These are phyloP conservation scores for Phrynocephalus forsythii DNA, from an alignment of 2,797 vertebrate genomes.

Conservation along the genomic window DNA sequence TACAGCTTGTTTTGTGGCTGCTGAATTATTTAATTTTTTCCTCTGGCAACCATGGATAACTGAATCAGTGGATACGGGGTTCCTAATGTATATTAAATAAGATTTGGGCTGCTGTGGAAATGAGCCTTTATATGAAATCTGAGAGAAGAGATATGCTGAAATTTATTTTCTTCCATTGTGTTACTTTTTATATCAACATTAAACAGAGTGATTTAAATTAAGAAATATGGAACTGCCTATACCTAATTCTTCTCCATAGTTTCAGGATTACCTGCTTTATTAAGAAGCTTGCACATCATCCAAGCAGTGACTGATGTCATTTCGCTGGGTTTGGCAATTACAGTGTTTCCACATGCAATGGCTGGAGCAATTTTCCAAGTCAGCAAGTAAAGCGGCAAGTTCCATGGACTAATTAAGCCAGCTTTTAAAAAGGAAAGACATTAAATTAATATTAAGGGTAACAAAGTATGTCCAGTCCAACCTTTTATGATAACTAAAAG, in stretches of 20 bases:
- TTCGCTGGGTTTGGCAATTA: slow-evolving; percentile 97
- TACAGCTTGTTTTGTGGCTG: too few relatives aligned
- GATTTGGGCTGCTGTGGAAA: too few relatives aligned
- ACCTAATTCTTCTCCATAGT: not conserved
- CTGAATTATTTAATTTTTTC: too few relatives aligned
- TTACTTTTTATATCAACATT: not conserved
- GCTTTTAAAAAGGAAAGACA: slow-evolving; percentile 76
- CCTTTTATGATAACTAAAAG: not conserved
- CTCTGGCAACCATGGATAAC: too few relatives aligned
- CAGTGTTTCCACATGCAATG: slow-evolving; percentile 91
- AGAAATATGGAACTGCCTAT: fast-evolving
- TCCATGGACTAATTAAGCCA: slow-evolving; percentile 97
- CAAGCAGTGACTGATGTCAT: slow-evolving; percentile 97
- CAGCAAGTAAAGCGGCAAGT: slow-evolving; percentile 93
- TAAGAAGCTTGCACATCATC: slow-evolving; percentile 95
- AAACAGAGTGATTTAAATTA: not conserved
- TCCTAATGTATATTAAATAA: too few relatives aligned
- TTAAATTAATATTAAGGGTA: not conserved
- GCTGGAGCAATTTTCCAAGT: slow-evolving; percentile 99
- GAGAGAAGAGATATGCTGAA: not conserved
- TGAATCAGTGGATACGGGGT: too few relatives aligned
- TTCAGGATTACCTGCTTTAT: slow-evolving; percentile 85
- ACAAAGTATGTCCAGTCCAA: not conserved
- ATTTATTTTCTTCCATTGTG: not conserved
- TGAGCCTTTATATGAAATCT: too few relatives aligned